Conservation (phyloP, 2,797 vertebrate genomes). For the Acipenser ruthenus region DNA sequence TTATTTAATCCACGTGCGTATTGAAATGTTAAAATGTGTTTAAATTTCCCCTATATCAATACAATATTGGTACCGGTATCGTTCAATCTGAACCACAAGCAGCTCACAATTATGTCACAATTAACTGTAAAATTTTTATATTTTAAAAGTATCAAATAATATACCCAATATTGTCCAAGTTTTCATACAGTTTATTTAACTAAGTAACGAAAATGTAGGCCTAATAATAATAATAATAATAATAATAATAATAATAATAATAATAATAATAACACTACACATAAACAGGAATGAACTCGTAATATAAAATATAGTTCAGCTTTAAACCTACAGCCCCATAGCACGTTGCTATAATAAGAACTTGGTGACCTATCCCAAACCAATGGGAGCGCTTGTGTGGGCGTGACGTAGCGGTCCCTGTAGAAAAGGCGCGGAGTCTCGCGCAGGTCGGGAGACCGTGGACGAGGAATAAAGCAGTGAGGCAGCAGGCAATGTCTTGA, state of each 20-base stretch:
- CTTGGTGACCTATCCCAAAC: slow-evolving; percentile 58
- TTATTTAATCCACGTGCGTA: no score
- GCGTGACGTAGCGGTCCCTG: slow-evolving; percentile 83
- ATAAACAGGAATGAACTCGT: neutral
- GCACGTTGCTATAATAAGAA: slow-evolving; percentile 56
- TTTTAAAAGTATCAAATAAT: no score
- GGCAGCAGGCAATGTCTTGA: slow-evolving; percentile 46
- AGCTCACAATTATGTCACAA: no score
- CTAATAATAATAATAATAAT: slow-evolving; percentile 4
- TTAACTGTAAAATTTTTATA: no score
- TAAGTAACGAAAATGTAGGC: neutral
- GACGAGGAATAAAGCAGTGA: slow-evolving; percentile 50
- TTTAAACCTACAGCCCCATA: slow-evolving; percentile 2
- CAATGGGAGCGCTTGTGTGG: slow-evolving; percentile 73
- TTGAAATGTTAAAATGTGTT: no score
- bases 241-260: slow-evolving; percentile 3
- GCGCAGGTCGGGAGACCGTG: slow-evolving; percentile 70
- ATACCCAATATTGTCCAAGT: no score
- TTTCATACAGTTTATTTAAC: no score
- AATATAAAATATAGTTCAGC: slow-evolving; percentile 10
- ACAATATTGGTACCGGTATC: no score
- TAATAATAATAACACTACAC: neutral
- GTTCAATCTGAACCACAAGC: no score
- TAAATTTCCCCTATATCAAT: no score
- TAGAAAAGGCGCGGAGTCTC: slow-evolving; percentile 92